Evolutionary conservation across 2,113 vertebrate species (phyloP).

Genomic region (Orientallactaga bullata): DNA sequence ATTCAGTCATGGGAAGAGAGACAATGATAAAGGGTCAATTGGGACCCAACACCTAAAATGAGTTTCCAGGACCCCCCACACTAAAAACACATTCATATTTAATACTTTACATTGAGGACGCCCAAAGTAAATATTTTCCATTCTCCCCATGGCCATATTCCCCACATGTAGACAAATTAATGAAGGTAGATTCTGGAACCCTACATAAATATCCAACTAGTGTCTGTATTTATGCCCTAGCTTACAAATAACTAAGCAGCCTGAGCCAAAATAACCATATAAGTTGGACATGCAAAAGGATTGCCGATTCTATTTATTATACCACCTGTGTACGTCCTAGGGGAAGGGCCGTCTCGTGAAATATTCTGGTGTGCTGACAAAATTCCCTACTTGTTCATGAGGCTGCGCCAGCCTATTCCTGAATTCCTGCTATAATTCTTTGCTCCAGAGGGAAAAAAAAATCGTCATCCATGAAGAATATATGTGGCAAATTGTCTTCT

Average conservation of each 20-base stretch:
- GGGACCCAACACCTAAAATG: conserved; percentile 60
- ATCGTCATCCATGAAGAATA: conserved; percentile 73
- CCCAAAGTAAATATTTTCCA: conserved; percentile 69
- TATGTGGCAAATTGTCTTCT: conserved; percentile 69
- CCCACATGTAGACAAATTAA: conserved; percentile 74
- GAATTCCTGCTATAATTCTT: conserved; percentile 81
- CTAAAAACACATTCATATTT: conserved; percentile 53
- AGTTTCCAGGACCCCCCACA: conserved; percentile 24
- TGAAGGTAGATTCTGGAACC: conserved; percentile 52
- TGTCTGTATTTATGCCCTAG: conserved; percentile 68
- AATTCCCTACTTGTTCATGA: conserved; percentile 79
- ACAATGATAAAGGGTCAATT: conserved; percentile 67
- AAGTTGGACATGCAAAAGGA: conserved; percentile 50
- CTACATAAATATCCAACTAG: conserved; percentile 78
- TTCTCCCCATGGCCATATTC: neutral
- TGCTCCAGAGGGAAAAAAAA: conserved; percentile 68
- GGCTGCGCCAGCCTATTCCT: conserved; percentile 64
- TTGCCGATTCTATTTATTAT: conserved; percentile 75
- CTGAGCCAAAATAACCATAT: conserved; percentile 69
- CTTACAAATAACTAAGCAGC: conserved; percentile 73
- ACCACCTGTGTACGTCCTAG: conserved; percentile 75
- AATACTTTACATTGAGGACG: conserved; percentile 39
- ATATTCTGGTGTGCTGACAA: conserved; percentile 77
- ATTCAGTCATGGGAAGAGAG: conserved; percentile 40
- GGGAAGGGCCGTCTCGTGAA: conserved; percentile 73